Evolutionary conservation across 2,113 vertebrate genomes (phyloP).

Genomic region (Pelusios castaneus): DNA sequence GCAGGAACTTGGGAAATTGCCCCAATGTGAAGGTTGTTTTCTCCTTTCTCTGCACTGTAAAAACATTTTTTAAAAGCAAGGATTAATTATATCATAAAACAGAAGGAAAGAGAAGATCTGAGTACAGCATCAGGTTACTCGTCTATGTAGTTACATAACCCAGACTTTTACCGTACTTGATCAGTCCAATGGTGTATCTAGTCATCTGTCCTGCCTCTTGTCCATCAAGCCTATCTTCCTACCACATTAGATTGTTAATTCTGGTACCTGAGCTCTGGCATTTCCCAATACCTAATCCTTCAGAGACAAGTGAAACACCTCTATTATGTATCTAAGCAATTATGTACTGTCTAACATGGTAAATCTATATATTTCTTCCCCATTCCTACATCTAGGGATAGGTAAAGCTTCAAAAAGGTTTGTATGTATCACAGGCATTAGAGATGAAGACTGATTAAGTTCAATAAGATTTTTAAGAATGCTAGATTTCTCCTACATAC

Average conservation of each 20-base stretch:
- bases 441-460: neutral
- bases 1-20: neutral
- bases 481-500: neutral
- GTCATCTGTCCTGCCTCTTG: neutral
- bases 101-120: neutral
- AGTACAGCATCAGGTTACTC: neutral
- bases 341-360: neutral
- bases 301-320: conserved; percentile 9
- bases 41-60: neutral
- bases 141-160: neutral
- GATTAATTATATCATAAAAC: neutral
- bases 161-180: neutral
- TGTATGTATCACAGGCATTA: neutral
- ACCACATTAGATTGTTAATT: conserved; percentile 9
- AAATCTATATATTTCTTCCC: neutral
- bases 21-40: neutral
- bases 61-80: neutral
- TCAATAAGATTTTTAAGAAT: neutral
- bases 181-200: conserved; percentile 12
- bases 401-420: neutral
- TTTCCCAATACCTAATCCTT: conserved; percentile 8
- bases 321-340: conserved; percentile 25
- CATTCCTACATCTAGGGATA: neutral
- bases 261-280: neutral
- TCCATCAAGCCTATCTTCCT: neutral